These are phyloP conservation scores for Proteles cristata DNA, from an alignment of 2,113 vertebrate genomes.

Conservation along the genomic window DNA sequence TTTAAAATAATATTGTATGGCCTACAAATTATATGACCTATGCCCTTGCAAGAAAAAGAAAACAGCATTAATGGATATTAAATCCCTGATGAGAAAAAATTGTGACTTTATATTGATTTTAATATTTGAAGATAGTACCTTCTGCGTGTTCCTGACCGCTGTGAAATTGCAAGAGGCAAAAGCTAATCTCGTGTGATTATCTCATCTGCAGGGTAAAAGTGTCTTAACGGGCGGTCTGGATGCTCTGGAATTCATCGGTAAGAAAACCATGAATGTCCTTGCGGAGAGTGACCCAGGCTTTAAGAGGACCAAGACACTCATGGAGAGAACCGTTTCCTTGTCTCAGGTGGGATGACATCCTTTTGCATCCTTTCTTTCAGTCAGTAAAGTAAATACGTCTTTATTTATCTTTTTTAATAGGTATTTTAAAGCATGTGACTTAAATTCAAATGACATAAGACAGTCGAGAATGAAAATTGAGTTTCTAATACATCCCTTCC, in stretches of 20 bases:
- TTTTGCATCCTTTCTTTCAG: neutral
- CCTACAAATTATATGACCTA: constrained; percentile 19
- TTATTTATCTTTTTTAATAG: neutral
- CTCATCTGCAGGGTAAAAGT: constrained; percentile 91
- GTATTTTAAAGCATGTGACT: neutral
- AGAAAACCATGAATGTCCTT: constrained; percentile 98
- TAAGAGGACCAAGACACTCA: constrained; percentile 96
- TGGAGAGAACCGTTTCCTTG: constrained; percentile 95
- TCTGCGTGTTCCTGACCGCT: constrained; percentile 15
- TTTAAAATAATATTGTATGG: constrained; percentile 11
- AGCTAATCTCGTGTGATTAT: constrained; percentile 57
- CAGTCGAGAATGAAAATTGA: neutral
- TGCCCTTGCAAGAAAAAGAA: neutral
- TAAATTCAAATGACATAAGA: neutral
- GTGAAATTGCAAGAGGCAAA: neutral
- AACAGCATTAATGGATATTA: constrained; percentile 46
- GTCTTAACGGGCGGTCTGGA: constrained; percentile 97
- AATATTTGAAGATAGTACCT: neutral
- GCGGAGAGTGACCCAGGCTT: constrained; percentile 98
- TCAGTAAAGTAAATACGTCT: neutral
- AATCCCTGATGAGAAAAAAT: constrained; percentile 44
- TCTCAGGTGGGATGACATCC: constrained; percentile 91
- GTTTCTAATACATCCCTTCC: neutral
- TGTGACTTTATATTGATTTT: constrained; percentile 58
- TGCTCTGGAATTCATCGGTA: constrained; percentile 98